Evolutionary conservation across 2,888 invertebrate species (phyloP).

Genomic region (Cremastinae sp.): DNA sequence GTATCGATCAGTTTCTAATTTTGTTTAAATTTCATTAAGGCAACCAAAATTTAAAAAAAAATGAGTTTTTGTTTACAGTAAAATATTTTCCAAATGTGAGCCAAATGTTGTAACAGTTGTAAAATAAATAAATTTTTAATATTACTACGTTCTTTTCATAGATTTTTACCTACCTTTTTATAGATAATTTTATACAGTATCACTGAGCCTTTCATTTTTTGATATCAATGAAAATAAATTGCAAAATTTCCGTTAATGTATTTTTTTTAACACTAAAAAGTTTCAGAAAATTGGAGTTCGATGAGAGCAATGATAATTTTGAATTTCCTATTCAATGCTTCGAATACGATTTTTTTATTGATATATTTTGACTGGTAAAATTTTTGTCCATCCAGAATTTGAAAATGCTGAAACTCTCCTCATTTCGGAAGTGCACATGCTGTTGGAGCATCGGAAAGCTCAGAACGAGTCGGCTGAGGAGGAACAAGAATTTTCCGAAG

Average conservation of each 20-base stretch:
- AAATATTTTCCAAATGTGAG: too few species aligned
- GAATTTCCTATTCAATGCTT: not conserved
- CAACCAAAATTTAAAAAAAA: too few species aligned
- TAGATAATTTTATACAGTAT: too few species aligned
- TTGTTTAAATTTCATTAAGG: too few species aligned
- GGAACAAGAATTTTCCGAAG: conserved; percentile 98
- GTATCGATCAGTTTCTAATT: too few species aligned
- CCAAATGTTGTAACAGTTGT: too few species aligned
- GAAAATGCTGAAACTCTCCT: conserved; percentile 98
- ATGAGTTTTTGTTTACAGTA: too few species aligned
- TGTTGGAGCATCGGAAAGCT: conserved; percentile 97
- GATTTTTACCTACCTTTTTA: not conserved
- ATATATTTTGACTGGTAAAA: conserved; percentile 30
- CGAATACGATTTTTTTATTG: not conserved
- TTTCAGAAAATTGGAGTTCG: too few species aligned
- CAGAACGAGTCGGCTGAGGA: conserved; percentile 99
- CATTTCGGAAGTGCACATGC: conserved; percentile 97
- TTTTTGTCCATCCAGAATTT: conserved; percentile 86
- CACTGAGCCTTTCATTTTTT: too few species aligned
- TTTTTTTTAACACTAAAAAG: conserved; percentile 2
- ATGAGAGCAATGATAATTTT: too few species aligned
- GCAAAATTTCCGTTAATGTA: too few species aligned
- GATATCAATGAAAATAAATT: too few species aligned
- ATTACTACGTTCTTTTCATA: not conserved
- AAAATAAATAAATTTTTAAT: conserved; percentile 13